These are phyloP conservation scores for Rhogogaster chlorosoma DNA, from an alignment of 2,888 invertebrate species.

Conservation along the genomic window DNA sequence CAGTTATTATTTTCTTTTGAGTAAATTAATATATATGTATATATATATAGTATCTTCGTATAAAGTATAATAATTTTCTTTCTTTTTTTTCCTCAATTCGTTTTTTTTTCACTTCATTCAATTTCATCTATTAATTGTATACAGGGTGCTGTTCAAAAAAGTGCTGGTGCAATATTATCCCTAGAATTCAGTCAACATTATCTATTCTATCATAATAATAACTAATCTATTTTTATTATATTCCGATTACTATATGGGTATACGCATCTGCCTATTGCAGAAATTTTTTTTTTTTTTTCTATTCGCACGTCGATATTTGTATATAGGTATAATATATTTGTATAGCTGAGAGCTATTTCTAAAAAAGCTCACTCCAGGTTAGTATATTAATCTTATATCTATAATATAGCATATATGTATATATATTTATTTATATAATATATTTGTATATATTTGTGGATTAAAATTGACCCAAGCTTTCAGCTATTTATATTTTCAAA, in stretches of 20 bases:
- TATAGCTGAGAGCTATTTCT: conserved; percentile 10
- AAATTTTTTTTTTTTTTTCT: background rate
- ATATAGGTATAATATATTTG: background rate
- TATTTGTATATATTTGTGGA: background rate
- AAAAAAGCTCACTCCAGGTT: conserved; percentile 19
- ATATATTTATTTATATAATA: background rate
- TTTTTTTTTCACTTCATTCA: background rate
- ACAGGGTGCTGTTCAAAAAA: conserved; percentile 72
- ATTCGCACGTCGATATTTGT: background rate
- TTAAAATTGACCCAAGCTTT: conserved; percentile 2
- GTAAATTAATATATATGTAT: conserved; percentile 60
- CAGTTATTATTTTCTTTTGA: conserved; percentile 58
- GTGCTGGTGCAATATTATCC: conserved; percentile 76
- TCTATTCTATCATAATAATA: conserved; percentile 24
- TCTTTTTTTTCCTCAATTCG: background rate
- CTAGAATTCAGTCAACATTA: conserved; percentile 76
- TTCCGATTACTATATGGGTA: background rate
- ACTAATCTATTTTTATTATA: background rate
- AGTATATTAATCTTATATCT: background rate
- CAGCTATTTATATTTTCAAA: background rate
- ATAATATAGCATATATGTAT: background rate
- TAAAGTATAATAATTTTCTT: conserved; percentile 64
- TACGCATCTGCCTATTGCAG: background rate
- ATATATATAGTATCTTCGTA: conserved; percentile 58
- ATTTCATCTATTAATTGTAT: conserved; percentile 56